Base-by-base conservation (phyloP, 2,888 invertebrate species). In the Microplitis deprimator region DNA sequence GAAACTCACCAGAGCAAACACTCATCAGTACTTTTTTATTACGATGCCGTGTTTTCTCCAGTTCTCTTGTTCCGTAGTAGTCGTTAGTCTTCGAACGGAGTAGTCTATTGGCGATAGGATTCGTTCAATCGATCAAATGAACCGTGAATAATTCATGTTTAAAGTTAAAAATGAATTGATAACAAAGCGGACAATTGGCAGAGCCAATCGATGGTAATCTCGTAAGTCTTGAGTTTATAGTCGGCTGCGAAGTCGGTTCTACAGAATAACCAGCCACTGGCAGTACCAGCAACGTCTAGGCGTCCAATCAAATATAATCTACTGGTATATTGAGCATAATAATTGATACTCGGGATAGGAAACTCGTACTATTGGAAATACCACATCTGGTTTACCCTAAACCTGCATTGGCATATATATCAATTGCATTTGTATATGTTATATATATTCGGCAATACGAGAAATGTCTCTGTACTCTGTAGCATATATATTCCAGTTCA, bases 1-100 rank as follows among this genome's bases (percentile, higher is more conserved):
- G n/a, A 13, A 17, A 72, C 41, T 13, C 59, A 67, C 72, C 39
- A 59, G 59, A 67, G 39, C 59, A 60, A 61, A 71, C 60, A 70
- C 17, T 70, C 59, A 20, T 70, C 29, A 13, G 40, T 71, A 13
- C 40, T 16, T n/a, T 68, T 17, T 17, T 10, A 67, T 29, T 38
- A 38, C 50, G 50, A 7, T 50, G 8, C 10, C 50, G 50, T 59
- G 8, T 59, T 59, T 13, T 16, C 39, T 39, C 16, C 8, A 68
- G 16, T 59, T 59, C n/a, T 0, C 2, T 59, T 59, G n/a, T 6
- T 29, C 29, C 29, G 4, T 29, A 29, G 20, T 20, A 20, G 29
- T 29, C 29, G 29, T 29, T 29, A 29, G 29, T 29, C 29, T 29
- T 29, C 29, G 29, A 29, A 29, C 29, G 29, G 29, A 29, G 29